Evolutionary conservation across 2,888 invertebrate genomes (phyloP).

Genomic region (Apotomis betuletana): DNA sequence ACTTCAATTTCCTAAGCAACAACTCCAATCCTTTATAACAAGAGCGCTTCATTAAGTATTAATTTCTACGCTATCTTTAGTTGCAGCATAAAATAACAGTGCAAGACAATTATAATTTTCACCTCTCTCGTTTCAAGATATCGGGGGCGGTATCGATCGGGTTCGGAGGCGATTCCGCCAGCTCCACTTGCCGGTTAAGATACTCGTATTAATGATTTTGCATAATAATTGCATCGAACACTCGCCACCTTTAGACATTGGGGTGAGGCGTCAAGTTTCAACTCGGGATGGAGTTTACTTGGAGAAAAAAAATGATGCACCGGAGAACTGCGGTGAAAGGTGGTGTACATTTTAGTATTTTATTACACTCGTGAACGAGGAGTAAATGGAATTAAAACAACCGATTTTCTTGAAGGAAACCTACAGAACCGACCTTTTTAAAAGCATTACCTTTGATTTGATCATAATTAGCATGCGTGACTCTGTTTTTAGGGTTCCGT

Average conservation of each 20-base stretch:
- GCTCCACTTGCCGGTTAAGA: conserved; percentile 64
- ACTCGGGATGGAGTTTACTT: conserved; percentile 9
- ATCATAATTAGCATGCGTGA: no score
- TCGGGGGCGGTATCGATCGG: conserved; percentile 58
- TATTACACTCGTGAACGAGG: no score
- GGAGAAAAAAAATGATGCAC: neutral
- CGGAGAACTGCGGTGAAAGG: no score
- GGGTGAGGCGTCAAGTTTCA: conserved; percentile 33
- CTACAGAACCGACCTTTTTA: no score
- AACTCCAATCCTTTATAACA: neutral
- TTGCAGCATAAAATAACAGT: conserved; percentile 25
- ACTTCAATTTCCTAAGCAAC: neutral
- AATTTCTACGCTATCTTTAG: neutral
- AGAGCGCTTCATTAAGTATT: neutral
- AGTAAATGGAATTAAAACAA: no score
- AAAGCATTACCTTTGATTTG: no score
- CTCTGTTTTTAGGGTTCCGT: no score
- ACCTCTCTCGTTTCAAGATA: conserved; percentile 43
- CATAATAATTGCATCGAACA: conserved; percentile 71
- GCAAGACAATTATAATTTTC: conserved; percentile 40
- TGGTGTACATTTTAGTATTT: neutral
- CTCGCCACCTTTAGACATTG: conserved; percentile 45
- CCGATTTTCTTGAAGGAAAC: no score
- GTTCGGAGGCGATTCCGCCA: conserved; percentile 47
- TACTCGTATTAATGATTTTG: conserved; percentile 70